Evolutionary conservation across 2,888 invertebrate species (phyloP), one percentile per base, ranked within the genome.

Genomic region (Cerceris rybyensis): DNA sequence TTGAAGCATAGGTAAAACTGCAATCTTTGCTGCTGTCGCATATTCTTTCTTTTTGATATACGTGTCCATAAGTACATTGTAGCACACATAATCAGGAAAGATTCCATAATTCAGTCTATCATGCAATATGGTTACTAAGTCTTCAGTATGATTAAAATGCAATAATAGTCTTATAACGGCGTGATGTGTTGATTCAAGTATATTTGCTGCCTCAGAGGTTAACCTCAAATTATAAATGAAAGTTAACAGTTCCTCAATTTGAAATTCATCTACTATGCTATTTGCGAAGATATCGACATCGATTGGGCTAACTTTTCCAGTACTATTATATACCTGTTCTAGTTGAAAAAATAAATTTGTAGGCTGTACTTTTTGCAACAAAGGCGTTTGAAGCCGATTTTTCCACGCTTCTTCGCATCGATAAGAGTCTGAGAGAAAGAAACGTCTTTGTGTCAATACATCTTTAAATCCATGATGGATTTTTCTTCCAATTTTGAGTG

Each of bases 41-140:
- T 93, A 96, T 88, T 97, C 94, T 70, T 95, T 93, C 46, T 93
- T 93, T 88, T 96, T 95, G 70, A 98, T 93, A 87, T 97, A 96
- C 70, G 94, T 94, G 90, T 98, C 96, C 93, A 99, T 93, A 50
- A 98, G 92, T 65, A 98, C 93, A 92, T 97, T 98, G 8, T 96
- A 96, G 43, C 95, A 94, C 85, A 95, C 96, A 76, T 95, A 92
- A 93, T 99, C 98, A n/a, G 98, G 94, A 90, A 98, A 98, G 46
- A 99, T 93, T 0, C 99, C 99, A 93, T 96, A 99, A 89, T 96
- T 96, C 14, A 97, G 91, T 69, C 97, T 95, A 91, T 98, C 96
- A 88, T 96, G 95, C 59, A 99, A 93, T 7, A 98, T 93, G 14
- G 94, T 93, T 0, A 98, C 89, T 13, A 98, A 93, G 69, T 96